Evolutionary conservation across 2,888 invertebrate genomes (phyloP), one percentile per base, ranked within the genome.

Genomic region (Sphaerophoria rueppellii): DNA sequence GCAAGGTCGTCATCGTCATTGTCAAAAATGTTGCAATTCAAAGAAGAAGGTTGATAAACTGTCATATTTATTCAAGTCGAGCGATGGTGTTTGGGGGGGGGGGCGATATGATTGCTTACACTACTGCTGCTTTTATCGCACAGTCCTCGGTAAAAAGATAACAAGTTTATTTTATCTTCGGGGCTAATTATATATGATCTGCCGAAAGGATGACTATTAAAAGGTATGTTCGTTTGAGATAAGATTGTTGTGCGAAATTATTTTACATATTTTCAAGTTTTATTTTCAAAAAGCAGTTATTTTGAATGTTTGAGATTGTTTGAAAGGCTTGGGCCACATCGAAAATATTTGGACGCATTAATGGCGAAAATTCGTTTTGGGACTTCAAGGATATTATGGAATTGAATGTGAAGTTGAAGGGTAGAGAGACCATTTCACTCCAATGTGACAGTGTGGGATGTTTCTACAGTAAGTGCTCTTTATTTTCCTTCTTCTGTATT

Each of bases 201-300:
- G 16, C 35, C 34, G 63, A 65, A 24, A 54, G 35, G 48, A 37
- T 54, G 37, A 7, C 54, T 14, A 40, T 52, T 67, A 54, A 67
- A 67, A 9, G 48, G 54, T 67, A 67, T 67, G 54, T 24, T 67
- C 40, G 9, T 40, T n/a, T 7, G n/a, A 52, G 67, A 67, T 54
- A 54, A 67, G 54, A 14, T 24, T 67, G 24, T 40, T 43, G 9
- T 67, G 52, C 54, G 67, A 35, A 40, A 40, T 37, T n/a, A 24
- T 67, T 65, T 16, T 24, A 24, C 24, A 24, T 24, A 24, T 24
- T 24, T 24, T 24, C 24, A 2, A 24, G 24, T 24, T 24, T 24
- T 24, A 24, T 24, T 24, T 24, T 24, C 24, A 24, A 1, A 24
- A 24, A 24, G 24, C 24, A 24, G 24, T 24, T 24, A 24, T 24